Conservation (phyloP, 2,113 vertebrate species). For the Colinus virginianus region DNA sequence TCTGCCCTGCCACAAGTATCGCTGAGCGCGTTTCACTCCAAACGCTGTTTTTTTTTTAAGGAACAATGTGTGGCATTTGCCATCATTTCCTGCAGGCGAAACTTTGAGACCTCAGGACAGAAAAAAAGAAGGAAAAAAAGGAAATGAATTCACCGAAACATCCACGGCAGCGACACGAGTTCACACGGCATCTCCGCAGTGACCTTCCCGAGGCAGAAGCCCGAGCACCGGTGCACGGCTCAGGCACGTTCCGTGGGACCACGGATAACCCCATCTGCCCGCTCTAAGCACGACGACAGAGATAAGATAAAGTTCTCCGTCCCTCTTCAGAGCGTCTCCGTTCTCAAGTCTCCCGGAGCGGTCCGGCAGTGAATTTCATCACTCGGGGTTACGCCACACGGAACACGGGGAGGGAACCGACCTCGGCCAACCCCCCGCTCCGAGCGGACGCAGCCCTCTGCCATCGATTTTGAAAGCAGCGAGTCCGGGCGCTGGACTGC, state of each 20-base stretch:
- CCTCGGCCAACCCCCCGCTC: not conserved
- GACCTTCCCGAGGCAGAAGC: not conserved
- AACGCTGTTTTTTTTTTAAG: not conserved
- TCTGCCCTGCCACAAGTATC: not conserved
- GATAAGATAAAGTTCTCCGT: not conserved
- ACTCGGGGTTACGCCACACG: not conserved
- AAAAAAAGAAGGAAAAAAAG: not conserved
- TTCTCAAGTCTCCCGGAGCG: not conserved
- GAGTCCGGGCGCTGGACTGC: not conserved
- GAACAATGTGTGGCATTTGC: slow-evolving; percentile 10
- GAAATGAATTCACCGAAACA: slow-evolving; percentile 1
- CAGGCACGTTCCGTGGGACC: not conserved
- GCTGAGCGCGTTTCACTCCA: not conserved
- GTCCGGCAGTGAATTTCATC: not conserved
- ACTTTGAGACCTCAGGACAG: not conserved
- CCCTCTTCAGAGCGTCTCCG: not conserved
- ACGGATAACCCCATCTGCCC: not conserved
- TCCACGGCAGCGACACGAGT: not conserved
- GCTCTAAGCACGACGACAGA: not conserved
- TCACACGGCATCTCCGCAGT: not conserved
- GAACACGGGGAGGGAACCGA: not conserved
- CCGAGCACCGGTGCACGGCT: no score
- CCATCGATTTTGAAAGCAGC: not conserved
- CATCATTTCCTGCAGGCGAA: slow-evolving; percentile 22
- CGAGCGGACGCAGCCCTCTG: not conserved